phyloP scores from a whole-genome alignment of 2,888 invertebrate species.

The Drosophila longiperda region DNA sequence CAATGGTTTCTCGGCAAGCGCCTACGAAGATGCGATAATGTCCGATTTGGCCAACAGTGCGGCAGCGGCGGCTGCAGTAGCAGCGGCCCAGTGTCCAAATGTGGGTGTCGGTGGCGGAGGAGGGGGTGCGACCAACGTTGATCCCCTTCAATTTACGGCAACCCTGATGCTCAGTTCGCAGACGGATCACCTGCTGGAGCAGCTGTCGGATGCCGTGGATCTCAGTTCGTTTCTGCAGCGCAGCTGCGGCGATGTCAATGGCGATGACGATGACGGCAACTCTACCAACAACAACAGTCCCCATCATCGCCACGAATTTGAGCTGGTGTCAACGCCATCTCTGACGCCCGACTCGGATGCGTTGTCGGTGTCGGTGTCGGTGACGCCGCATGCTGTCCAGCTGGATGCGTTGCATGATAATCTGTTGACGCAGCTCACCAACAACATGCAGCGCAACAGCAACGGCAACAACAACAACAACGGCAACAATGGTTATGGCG shows the following conservation, averaged over 20 bases:
- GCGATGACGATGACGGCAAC: conserved; percentile 43
- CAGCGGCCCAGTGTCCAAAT: conserved; percentile 72
- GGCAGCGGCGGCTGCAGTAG: conserved; percentile 61
- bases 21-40: conserved; percentile 92
- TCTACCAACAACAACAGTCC: conserved; percentile 87
- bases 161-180: conserved; percentile 92
- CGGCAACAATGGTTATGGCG: conserved; percentile 85
- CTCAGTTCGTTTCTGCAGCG: conserved; percentile 91
- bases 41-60: conserved; percentile 88
- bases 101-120: conserved; percentile 69
- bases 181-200: conserved; percentile 91
- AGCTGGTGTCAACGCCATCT: conserved; percentile 90
- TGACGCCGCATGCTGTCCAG: conserved; percentile 81
- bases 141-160: conserved; percentile 93
- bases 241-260: conserved; percentile 86
- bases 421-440: conserved; percentile 87
- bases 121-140: conserved; percentile 86
- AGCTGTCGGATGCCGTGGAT: conserved; percentile 92
- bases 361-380: conserved; percentile 75
- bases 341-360: conserved; percentile 88
- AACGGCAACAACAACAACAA: conserved; percentile 86
- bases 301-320: conserved; percentile 87
- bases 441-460: conserved; percentile 71
- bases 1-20: conserved; percentile 85
- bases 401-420: conserved; percentile 92